Evolutionary conservation across 2,888 invertebrate species (phyloP).

Genomic region (Xestia ashworthii): DNA sequence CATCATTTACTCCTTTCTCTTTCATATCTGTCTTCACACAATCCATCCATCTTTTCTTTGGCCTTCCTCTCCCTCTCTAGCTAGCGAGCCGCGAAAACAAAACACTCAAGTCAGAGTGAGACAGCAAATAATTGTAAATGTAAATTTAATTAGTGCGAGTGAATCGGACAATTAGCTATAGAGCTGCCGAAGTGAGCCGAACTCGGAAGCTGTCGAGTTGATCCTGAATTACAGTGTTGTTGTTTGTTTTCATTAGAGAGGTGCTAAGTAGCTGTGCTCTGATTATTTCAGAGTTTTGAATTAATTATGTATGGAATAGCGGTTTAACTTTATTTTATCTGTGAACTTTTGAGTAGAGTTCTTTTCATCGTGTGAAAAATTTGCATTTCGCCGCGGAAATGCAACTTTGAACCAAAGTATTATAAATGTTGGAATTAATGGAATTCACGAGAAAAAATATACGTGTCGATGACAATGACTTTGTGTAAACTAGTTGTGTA

Average conservation of each 20-base stretch:
- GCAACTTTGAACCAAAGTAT: neutral
- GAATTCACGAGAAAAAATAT: neutral
- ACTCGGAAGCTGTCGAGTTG: conserved; percentile 6
- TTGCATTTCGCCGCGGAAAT: neutral
- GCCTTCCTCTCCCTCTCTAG: no score
- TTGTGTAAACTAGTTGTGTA: neutral
- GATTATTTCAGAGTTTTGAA: neutral
- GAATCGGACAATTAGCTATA: conserved; percentile 62
- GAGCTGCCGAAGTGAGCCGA: conserved; percentile 31
- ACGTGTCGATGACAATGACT: neutral
- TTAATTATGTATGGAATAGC: neutral
- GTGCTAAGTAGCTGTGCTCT: conserved; percentile 20
- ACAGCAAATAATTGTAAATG: conserved; percentile 48
- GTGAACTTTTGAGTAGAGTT: neutral
- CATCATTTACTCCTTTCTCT: no score
- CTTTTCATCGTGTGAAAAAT: neutral
- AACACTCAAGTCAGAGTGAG: conserved; percentile 27
- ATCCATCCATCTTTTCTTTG: no score
- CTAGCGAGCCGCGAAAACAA: conserved; percentile 45
- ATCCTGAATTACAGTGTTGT: conserved; percentile 11
- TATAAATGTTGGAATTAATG: neutral
- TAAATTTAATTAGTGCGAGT: conserved; percentile 63
- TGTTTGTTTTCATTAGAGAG: conserved; percentile 40
- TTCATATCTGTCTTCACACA: no score
- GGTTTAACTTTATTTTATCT: neutral